These are phyloP conservation scores for Nyctalus aviator DNA, from an alignment of 2,797 vertebrate genomes.

Conservation along the genomic window DNA sequence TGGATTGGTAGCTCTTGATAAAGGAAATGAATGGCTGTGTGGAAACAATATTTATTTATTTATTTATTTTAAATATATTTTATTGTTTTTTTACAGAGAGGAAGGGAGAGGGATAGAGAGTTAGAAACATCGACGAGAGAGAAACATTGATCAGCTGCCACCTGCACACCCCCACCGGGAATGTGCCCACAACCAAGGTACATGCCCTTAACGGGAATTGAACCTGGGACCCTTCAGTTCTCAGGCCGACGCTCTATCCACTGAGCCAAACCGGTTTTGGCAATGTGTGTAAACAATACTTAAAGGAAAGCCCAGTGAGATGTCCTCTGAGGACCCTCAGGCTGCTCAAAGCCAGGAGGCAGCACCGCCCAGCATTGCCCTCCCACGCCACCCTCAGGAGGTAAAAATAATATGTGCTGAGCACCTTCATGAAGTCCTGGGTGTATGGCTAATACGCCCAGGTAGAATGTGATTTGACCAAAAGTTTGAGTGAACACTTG, in stretches of 20 bases:
- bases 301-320: slow-evolving; percentile 50
- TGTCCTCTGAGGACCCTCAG: slow-evolving; percentile 15
- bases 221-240: too few relatives aligned
- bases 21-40: slow-evolving; percentile 60
- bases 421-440: neutral
- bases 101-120: too few relatives aligned
- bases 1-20: slow-evolving; percentile 60
- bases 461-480: neutral
- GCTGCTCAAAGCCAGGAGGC: neutral
- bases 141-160: too few relatives aligned
- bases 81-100: too few relatives aligned
- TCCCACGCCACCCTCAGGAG: neutral
- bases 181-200: too few relatives aligned
- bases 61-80: too few relatives aligned
- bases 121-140: too few relatives aligned
- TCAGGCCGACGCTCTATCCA: too few relatives aligned
- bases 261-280: too few relatives aligned
- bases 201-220: too few relatives aligned
- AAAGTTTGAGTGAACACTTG: neutral
- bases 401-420: neutral
- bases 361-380: neutral
- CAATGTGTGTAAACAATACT: slow-evolving; percentile 34
- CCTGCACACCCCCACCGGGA: too few relatives aligned
- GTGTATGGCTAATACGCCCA: neutral
- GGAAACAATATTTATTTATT: slow-evolving; percentile 36